A percentile compares a stretch with the other conserved stretches of the same genome.
These are phyloP conservation scores for Microcebus tavaratra DNA, from an alignment of 2,113 vertebrate species.

Conservation along the genomic window DNA sequence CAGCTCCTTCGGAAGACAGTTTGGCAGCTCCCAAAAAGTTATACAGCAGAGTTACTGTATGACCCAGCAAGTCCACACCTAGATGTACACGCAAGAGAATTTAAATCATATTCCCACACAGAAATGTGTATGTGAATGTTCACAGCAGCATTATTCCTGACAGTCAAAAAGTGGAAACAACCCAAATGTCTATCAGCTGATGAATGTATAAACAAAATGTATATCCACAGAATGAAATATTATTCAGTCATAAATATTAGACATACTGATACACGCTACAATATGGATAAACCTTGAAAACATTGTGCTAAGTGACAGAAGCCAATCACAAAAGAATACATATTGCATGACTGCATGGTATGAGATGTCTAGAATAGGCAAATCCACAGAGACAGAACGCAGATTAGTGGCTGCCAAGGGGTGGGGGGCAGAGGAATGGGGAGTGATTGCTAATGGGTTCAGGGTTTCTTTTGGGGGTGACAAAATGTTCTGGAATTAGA, in stretches of 20 bases:
- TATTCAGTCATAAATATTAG: neutral
- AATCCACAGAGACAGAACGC: neutral
- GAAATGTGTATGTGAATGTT: neutral
- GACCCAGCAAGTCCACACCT: neutral
- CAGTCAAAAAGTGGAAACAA: neutral
- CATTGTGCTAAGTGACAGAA: neutral
- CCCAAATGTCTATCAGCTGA: neutral
- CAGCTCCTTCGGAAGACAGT: neutral
- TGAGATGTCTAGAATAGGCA: neutral
- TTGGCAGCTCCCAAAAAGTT: neutral
- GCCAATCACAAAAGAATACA: neutral
- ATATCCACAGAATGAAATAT: neutral
- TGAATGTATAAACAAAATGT: neutral
- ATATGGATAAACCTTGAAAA: neutral
- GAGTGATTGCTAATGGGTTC: neutral
- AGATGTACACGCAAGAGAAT: neutral
- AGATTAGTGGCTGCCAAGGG: neutral
- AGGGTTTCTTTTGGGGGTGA: neutral
- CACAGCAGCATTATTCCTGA: neutral
- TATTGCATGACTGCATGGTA: neutral
- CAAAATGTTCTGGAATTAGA: neutral
- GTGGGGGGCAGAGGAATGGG: neutral
- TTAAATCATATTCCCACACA: neutral
- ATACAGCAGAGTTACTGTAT: neutral
- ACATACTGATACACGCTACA: neutral